phyloP scores from a whole-genome alignment of 2,113 vertebrate species.

The Aphyosemion australe region DNA sequence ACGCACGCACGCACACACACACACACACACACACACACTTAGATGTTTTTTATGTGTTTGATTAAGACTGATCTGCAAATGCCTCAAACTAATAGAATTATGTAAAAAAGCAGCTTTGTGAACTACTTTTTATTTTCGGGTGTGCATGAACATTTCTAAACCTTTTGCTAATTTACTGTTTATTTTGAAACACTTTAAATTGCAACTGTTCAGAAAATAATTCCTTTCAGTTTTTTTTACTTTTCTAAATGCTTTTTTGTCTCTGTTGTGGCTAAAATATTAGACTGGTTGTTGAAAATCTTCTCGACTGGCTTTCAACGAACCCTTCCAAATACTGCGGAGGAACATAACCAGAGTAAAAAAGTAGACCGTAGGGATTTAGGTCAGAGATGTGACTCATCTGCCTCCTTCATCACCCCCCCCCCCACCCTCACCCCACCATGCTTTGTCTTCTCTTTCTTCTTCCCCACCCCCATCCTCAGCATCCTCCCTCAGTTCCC shows the following conservation, averaged over 20 bases:
- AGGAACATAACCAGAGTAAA: conserved; percentile 52
- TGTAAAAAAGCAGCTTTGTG: no score
- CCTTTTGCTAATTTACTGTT: background rate
- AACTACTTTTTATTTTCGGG: no score
- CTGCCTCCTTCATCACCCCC: conserved; percentile 45
- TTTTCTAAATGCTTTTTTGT: background rate
- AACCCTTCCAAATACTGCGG: conserved; percentile 18
- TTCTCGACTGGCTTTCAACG: conserved; percentile 21
- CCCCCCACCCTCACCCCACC: background rate
- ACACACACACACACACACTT: conserved; percentile 29
- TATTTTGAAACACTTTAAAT: background rate
- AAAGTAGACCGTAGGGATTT: conserved; percentile 63
- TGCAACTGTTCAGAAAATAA: background rate
- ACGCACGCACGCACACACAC: conserved; percentile 14
- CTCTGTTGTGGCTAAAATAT: background rate
- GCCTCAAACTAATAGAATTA: no score
- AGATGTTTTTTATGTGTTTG: background rate
- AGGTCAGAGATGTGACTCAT: conserved; percentile 77
- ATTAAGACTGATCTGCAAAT: background rate
- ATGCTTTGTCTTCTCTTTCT: background rate
- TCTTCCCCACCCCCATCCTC: conserved; percentile 28
- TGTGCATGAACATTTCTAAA: no score
- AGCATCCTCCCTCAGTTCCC: conserved; percentile 32
- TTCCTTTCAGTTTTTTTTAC: background rate
- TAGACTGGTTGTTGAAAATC: conserved; percentile 2